phyloP scores from a whole-genome alignment of 2,797 vertebrate genomes.

The Rhadinocentrus ornatus region DNA sequence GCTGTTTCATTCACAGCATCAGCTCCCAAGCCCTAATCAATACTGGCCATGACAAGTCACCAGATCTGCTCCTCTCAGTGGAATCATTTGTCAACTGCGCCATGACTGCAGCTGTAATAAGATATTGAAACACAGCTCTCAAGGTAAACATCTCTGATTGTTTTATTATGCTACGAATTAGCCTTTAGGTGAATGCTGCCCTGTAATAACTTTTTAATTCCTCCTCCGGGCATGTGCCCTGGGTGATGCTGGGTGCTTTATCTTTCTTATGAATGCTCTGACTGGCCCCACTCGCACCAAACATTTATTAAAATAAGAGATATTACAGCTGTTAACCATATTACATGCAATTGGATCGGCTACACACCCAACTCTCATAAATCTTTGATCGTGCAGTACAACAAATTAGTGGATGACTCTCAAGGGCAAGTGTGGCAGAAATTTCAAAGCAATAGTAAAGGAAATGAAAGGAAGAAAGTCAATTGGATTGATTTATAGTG shows the following conservation, averaged over 20 bases:
- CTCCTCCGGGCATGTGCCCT: conserved; percentile 63
- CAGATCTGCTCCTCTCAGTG: conserved; percentile 64
- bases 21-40: conserved; percentile 60
- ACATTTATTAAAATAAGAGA: conserved; percentile 74
- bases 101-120: conserved; percentile 54
- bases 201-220: conserved; percentile 76
- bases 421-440: conserved; percentile 55
- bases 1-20: conserved; percentile 57
- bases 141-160: conserved; percentile 76
- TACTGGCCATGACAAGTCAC: conserved; percentile 64
- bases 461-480: conserved; percentile 8
- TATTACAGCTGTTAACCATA: conserved; percentile 73
- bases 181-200: conserved; percentile 50
- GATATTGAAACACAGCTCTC: conserved; percentile 52
- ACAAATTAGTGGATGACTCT: conserved; percentile 48
- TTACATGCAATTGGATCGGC: conserved; percentile 59
- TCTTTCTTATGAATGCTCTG: conserved; percentile 68
- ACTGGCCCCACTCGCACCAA: conserved; percentile 47
- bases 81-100: conserved; percentile 61
- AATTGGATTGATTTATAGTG: conserved; percentile 23
- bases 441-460: conserved; percentile 17
- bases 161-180: conserved; percentile 70
- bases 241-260: conserved; percentile 67
- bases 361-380: conserved; percentile 46
- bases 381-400: conserved; percentile 62